phyloP scores from a whole-genome alignment of 2,797 vertebrate genomes.

The Molothrus aeneus region DNA sequence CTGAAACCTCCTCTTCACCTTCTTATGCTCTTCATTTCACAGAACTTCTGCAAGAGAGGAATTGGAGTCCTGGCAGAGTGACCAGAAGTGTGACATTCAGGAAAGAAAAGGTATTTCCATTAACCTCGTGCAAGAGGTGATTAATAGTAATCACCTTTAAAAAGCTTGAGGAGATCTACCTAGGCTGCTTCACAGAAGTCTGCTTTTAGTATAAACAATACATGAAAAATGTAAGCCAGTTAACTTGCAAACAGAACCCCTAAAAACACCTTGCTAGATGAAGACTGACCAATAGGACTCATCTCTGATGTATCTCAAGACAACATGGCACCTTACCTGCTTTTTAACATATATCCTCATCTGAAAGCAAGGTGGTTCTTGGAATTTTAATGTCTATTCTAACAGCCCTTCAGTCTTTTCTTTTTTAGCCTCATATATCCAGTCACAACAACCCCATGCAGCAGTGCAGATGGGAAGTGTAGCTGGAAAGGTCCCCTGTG shows the following conservation, averaged over 20 bases:
- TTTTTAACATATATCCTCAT: not conserved
- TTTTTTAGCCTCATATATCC: not conserved
- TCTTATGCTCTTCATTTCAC: not conserved
- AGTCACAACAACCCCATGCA: too few species aligned
- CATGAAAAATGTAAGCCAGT: not conserved
- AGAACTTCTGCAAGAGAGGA: not conserved
- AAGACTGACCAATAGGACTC: not conserved
- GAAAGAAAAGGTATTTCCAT: not conserved
- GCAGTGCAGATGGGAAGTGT: not conserved
- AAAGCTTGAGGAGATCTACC: not conserved
- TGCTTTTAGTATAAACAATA: not conserved
- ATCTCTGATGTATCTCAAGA: not conserved
- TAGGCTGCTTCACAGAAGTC: not conserved
- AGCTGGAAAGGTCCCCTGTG: not conserved
- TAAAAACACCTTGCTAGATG: not conserved
- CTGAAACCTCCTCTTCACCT: not conserved
- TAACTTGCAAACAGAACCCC: not conserved
- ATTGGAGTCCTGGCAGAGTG: not conserved
- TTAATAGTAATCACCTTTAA: not conserved
- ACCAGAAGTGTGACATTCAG: not conserved
- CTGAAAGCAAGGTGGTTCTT: not conserved
- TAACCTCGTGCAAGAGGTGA: not conserved
- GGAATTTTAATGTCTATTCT: not conserved
- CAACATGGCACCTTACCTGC: not conserved
- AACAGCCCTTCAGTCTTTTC: not conserved